Evolutionary conservation across 1,140 invertebrate genomes (phyloP).

Genomic region (Drosophila mayri): DNA sequence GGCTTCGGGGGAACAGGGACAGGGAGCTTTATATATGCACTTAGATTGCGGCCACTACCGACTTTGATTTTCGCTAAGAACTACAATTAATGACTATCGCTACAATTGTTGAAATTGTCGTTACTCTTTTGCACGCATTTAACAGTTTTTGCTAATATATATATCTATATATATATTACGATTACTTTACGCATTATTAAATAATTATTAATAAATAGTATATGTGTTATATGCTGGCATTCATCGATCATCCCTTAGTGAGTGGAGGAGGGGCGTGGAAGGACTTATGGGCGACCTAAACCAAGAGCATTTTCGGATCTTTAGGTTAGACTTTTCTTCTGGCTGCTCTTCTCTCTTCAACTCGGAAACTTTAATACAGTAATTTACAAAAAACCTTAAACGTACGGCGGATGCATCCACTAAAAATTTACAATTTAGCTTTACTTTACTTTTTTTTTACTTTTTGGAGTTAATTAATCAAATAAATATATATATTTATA

Average conservation of each 20-base stretch:
- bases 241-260: slow-evolving; percentile 35
- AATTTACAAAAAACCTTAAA: slow-evolving; percentile 66
- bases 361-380: slow-evolving; percentile 72
- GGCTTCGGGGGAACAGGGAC: slow-evolving; percentile 30
- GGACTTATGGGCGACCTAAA: slow-evolving; percentile 50
- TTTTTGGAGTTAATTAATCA: slow-evolving; percentile 9
- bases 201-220: slow-evolving; percentile 79
- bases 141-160: slow-evolving; percentile 63
- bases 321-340: slow-evolving; percentile 29
- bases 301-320: slow-evolving; percentile 70
- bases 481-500: slow-evolving; percentile 41
- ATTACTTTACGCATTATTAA: slow-evolving; percentile 63
- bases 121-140: slow-evolving; percentile 49
- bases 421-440: slow-evolving; percentile 54
- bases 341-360: slow-evolving; percentile 1
- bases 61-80: slow-evolving; percentile 80
- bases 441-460: slow-evolving; percentile 6
- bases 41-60: slow-evolving; percentile 71
- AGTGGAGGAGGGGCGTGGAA: slow-evolving; percentile 52
- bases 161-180: slow-evolving; percentile 46
- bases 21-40: slow-evolving; percentile 72
- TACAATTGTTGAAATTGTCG: slow-evolving; percentile 73
- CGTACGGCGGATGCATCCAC: slow-evolving; percentile 27
- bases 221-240: slow-evolving; percentile 51
- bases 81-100: slow-evolving; percentile 82